These are phyloP conservation scores for Spilogale gracilis DNA, from an alignment of 2,113 vertebrate genomes.

Conservation along the genomic window DNA sequence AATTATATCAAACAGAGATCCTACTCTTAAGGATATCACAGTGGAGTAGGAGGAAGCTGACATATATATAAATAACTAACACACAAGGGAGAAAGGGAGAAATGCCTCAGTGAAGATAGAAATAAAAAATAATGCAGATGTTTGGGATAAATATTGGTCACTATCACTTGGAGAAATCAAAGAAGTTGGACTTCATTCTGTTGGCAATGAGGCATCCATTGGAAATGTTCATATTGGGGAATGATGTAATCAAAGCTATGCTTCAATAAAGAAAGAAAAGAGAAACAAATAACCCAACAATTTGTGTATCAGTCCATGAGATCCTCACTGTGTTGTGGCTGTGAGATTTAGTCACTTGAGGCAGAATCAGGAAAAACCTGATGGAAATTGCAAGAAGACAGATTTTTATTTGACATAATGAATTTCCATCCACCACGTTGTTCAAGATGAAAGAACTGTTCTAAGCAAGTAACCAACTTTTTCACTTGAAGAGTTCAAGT, in stretches of 20 bases:
- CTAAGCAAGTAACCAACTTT: background rate
- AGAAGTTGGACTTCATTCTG: background rate
- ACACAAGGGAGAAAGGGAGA: background rate
- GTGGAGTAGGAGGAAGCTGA: background rate
- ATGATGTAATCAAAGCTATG: background rate
- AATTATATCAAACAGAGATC: constrained; percentile 17
- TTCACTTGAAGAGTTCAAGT: background rate
- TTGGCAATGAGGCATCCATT: background rate
- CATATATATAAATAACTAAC: background rate
- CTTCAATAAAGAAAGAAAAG: constrained; percentile 40
- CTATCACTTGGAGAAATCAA: background rate
- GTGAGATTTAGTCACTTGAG: background rate
- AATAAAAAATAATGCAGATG: constrained; percentile 28
- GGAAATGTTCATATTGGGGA: background rate
- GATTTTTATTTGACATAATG: constrained; percentile 34
- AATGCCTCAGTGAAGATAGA: background rate
- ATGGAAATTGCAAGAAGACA: background rate
- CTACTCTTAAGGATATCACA: background rate
- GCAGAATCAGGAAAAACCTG: background rate
- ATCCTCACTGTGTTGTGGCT: background rate
- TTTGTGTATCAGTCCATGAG: background rate
- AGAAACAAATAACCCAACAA: background rate
- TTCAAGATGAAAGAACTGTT: constrained; percentile 1
- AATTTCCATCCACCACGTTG: background rate
- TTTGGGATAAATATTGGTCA: background rate